Percentiles rank a stretch among this genome's conserved stretches.
These are phyloP conservation scores for Melanchra persicariae DNA, from an alignment of 2,888 invertebrate species.

Conservation along the genomic window DNA sequence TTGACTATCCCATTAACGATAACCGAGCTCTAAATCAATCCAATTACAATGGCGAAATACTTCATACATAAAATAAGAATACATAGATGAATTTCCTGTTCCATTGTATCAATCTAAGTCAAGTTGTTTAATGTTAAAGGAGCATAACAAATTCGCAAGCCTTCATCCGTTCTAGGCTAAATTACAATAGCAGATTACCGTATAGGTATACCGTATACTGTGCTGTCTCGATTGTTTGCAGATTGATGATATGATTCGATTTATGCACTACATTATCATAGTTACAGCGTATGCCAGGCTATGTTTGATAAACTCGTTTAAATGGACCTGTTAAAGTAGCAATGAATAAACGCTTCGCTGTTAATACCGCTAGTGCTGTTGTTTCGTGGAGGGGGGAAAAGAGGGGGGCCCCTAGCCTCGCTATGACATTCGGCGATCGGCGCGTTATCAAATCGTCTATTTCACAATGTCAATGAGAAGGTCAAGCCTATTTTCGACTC, in stretches of 20 bases:
- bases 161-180: conserved; percentile 60
- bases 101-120: conserved; percentile 54
- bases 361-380: conserved; percentile 72
- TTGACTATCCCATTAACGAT: conserved; percentile 37
- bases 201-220: conserved; percentile 60
- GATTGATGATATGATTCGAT: conserved; percentile 67
- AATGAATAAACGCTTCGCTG: conserved; percentile 77
- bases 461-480: conserved; percentile 91
- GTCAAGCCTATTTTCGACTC: conserved; percentile 88
- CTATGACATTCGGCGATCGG: conserved; percentile 89
- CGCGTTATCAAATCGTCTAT: conserved; percentile 89
- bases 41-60: conserved; percentile 42
- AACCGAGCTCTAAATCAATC: conserved; percentile 38
- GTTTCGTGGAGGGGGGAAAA: conserved; percentile 76
- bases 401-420: conserved; percentile 88
- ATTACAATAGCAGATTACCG: conserved; percentile 69
- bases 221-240: conserved; percentile 77
- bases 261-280: conserved; percentile 29
- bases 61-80: conserved; percentile 37
- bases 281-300: conserved; percentile 60
- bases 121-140: conserved; percentile 58
- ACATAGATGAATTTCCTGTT: conserved; percentile 54
- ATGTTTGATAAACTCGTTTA: conserved; percentile 58
- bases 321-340: conserved; percentile 72
- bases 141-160: conserved; percentile 62